These are phyloP conservation scores for Alloscopus bannaensis DNA, from an alignment of 2,888 invertebrate genomes.

Conservation along the genomic window DNA sequence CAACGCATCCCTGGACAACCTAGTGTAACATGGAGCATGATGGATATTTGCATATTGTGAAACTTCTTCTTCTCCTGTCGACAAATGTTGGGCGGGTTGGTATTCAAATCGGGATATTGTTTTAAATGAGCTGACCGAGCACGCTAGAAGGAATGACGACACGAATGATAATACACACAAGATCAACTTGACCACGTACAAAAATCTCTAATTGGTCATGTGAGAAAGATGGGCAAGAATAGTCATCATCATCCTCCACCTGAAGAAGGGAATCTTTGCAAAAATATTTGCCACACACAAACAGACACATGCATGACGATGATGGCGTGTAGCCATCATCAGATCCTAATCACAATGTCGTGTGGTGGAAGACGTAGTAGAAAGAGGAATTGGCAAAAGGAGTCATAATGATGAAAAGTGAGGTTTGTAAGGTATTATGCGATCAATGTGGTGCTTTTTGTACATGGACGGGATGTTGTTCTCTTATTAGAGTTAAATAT, in stretches of 20 bases:
- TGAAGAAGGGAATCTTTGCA: no score
- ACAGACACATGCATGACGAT: no score
- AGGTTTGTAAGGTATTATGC: not conserved
- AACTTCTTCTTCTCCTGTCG: constrained; percentile 12
- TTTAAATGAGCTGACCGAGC: not conserved
- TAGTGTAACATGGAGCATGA: no score
- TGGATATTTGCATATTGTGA: no score
- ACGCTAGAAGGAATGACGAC: constrained; percentile 4
- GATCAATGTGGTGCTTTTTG: not conserved
- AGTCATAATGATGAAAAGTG: not conserved
- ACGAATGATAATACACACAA: not conserved
- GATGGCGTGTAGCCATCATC: no score
- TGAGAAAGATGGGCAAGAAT: constrained; percentile 12
- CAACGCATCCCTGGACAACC: no score
- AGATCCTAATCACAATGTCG: no score
- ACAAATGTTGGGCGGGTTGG: constrained; percentile 18
- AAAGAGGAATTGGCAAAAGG: constrained; percentile 9
- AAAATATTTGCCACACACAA: no score
- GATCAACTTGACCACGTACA: constrained; percentile 10
- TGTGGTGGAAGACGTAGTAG: no score
- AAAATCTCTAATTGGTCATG: constrained; percentile 25
- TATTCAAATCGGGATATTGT: constrained; percentile 13
- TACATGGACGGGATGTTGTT: constrained; percentile 18
- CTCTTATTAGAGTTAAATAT: no score
- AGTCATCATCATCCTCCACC: no score